A percentile compares a stretch with the other conserved stretches of the same genome.
Conservation (phyloP, 2,888 invertebrate species). For the Drepanosiphum platanoidis region DNA sequence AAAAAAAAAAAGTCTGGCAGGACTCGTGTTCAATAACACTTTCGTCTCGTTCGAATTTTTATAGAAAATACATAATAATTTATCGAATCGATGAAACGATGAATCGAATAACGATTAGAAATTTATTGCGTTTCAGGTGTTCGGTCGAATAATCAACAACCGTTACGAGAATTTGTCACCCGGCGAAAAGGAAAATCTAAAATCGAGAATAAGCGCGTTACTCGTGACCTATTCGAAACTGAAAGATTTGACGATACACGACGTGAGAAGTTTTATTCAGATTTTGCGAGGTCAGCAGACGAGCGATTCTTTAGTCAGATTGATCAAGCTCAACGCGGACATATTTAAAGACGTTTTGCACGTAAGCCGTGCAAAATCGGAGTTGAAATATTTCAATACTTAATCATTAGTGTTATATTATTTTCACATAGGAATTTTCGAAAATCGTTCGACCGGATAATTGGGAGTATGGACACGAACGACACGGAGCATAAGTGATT, state of each 20-base stretch:
- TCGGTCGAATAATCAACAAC: no score
- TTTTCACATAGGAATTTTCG: neutral
- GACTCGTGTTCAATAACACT: no score
- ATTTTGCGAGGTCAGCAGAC: neutral
- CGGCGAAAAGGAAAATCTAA: neutral
- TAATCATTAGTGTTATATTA: neutral
- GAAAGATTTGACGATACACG: conserved; percentile 2
- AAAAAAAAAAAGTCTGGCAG: no score
- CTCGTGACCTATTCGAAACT: neutral
- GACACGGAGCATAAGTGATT: neutral
- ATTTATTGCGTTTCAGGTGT: no score
- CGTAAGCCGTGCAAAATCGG: neutral
- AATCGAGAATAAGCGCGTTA: neutral
- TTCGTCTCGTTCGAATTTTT: no score
- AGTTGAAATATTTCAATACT: neutral
- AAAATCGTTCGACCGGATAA: neutral
- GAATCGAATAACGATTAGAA: no score
- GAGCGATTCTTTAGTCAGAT: neutral
- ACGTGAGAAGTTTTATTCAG: neutral
- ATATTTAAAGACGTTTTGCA: neutral
- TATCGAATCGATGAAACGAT: no score
- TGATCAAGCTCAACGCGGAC: neutral
- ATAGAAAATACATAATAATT: no score
- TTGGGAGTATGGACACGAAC: neutral
- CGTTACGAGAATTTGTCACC: neutral